Evolutionary conservation across 2,888 invertebrate genomes (phyloP).

Genomic region (Caradrina kadenii): DNA sequence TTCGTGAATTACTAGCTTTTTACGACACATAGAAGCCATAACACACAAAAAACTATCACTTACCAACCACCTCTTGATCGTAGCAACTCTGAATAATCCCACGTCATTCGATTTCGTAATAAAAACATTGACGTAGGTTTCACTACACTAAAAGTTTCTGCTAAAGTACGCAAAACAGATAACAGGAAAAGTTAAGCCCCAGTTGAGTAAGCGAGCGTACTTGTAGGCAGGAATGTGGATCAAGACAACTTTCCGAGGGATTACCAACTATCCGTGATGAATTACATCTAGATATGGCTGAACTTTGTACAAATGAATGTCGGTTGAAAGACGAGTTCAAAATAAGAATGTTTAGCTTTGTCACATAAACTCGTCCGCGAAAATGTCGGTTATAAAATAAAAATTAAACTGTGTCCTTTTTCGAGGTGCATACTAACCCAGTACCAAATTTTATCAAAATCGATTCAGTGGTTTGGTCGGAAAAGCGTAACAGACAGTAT

Average conservation of each 20-base stretch:
- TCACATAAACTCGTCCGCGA: no score
- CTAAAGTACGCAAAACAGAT: slow-evolving; percentile 64
- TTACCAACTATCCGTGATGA: slow-evolving; percentile 56
- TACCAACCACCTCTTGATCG: no score
- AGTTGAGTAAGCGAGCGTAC: slow-evolving; percentile 65
- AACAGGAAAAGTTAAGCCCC: slow-evolving; percentile 74
- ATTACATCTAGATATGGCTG: slow-evolving; percentile 32
- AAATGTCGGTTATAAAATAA: no score
- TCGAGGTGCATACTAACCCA: no score
- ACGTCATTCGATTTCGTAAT: slow-evolving; percentile 38
- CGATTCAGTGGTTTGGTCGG: no score
- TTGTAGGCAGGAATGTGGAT: slow-evolving; percentile 57
- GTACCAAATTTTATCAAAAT: no score
- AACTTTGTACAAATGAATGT: slow-evolving; percentile 23
- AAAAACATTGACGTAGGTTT: slow-evolving; percentile 52
- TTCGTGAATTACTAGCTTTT: no score
- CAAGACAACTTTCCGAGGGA: slow-evolving; percentile 54
- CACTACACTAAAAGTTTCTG: slow-evolving; percentile 24
- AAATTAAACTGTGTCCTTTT: no score
- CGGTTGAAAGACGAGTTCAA: background rate
- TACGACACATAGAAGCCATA: no score
- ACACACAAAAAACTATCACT: no score
- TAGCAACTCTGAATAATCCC: background rate
- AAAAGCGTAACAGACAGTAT: no score
- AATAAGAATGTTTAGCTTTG: slow-evolving; percentile 8